These are phyloP conservation scores for Scaptodrosophila lebanonensis DNA, from an alignment of 1,140 invertebrate species.

Conservation along the genomic window DNA sequence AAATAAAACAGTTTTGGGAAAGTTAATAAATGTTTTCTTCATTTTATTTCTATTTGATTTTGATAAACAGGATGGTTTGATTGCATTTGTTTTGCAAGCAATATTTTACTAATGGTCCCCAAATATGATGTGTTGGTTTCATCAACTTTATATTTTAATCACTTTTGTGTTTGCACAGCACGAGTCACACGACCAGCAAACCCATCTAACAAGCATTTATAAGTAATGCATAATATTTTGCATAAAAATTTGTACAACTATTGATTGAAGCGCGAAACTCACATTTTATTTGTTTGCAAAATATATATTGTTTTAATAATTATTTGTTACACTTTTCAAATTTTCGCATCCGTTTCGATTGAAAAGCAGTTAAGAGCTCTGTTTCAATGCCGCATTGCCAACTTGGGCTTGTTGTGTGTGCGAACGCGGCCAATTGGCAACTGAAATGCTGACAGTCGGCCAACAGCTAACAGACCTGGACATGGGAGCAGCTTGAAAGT, in stretches of 20 bases:
- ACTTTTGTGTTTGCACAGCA: too few relatives aligned
- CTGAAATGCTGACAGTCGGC: constrained; percentile 39
- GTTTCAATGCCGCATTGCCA: background rate
- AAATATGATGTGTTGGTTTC: too few relatives aligned
- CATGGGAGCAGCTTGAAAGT: constrained; percentile 52
- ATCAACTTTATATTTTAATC: too few relatives aligned
- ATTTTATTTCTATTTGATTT: too few relatives aligned
- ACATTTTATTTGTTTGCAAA: background rate
- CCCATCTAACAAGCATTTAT: background rate
- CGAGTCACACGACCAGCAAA: too few relatives aligned
- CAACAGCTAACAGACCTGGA: constrained; percentile 23
- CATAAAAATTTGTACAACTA: background rate
- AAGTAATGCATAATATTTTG: background rate
- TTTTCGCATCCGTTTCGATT: constrained; percentile 15
- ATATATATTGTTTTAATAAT: constrained; percentile 17
- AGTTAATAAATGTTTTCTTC: too few relatives aligned
- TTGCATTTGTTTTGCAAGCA: too few relatives aligned
- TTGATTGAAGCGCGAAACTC: background rate
- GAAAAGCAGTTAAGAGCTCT: background rate
- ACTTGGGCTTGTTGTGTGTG: constrained; percentile 45
- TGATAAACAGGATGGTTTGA: too few relatives aligned
- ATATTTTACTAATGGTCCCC: too few relatives aligned
- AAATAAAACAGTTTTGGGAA: too few relatives aligned
- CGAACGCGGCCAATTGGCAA: constrained; percentile 58
- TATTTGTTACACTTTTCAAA: background rate